Percentiles rank a stretch among this genome's conserved stretches.
These are phyloP conservation scores for Bufo bufo DNA, from an alignment of 2,113 vertebrate species.

Conservation along the genomic window DNA sequence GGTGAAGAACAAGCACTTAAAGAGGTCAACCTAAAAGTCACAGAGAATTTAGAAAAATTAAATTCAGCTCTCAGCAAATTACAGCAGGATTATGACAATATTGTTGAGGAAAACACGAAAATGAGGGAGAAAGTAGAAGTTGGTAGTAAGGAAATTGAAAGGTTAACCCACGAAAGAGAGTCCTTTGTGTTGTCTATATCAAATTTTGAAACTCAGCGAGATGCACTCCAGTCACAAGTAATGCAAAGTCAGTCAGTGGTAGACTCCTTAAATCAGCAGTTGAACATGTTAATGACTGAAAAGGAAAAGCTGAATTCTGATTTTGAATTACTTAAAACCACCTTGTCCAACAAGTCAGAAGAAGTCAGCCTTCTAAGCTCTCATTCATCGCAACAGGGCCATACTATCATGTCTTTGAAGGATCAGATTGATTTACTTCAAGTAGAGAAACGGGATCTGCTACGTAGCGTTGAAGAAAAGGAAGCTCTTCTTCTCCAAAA, in stretches of 20 bases:
- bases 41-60: conserved; percentile 68
- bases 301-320: conserved; percentile 73
- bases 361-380: conserved; percentile 69
- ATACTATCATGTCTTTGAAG: conserved; percentile 67
- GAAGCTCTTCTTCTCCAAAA: conserved; percentile 70
- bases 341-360: conserved; percentile 64
- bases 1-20: conserved; percentile 69
- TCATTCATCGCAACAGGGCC: conserved; percentile 67
- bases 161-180: conserved; percentile 69
- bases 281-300: conserved; percentile 71
- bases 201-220: conserved; percentile 66
- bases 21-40: conserved; percentile 64
- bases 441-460: conserved; percentile 69
- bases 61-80: conserved; percentile 66
- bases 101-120: conserved; percentile 64
- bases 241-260: conserved; percentile 65
- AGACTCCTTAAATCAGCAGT: conserved; percentile 66
- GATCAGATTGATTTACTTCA: conserved; percentile 66
- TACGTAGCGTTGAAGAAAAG: conserved; percentile 67
- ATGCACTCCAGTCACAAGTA: conserved; percentile 65
- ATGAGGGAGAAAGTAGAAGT: conserved; percentile 71
- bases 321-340: conserved; percentile 64
- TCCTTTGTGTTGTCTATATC: conserved; percentile 64
- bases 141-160: conserved; percentile 67
- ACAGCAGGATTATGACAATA: conserved; percentile 70